Base-by-base conservation (phyloP, 2,888 invertebrate species). In the Hyles lineata region DNA sequence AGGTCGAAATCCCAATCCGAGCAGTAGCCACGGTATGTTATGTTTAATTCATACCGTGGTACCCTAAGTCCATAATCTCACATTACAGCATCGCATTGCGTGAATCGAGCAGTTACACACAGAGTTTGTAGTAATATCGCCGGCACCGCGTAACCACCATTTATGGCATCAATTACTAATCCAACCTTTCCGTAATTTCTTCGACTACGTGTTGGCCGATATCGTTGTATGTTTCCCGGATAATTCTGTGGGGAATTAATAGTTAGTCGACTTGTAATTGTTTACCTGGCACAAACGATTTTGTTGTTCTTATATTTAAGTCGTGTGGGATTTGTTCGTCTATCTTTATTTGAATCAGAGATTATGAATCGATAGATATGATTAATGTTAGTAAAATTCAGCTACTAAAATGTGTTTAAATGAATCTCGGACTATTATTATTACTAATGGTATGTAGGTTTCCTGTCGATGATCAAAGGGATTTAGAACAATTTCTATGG, bases 111-210 rank as follows among this genome's bases (percentile, higher is more conserved):
- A 81, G 80, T 83, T 84, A 81, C 75, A 79, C 79, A 77, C 77
- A 82, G 82, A 87, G 89, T 89, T 88, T 83, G 87, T 87, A 88
- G 88, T 87, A 86, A 85, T 88, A 90, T 88, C 84, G 83, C 80
- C 81, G 77, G 79, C 78, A 76, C 78, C 86, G 85, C 86, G 83
- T 83, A 90, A 89, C 85, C 85, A 84, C 85, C 87, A 83, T 89
- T 89, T 88, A 90, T 87, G 78, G 85, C 84, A 80, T 84, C 89
- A 90, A 90, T 92, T 91, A 90, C 87, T 80, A 79, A 81, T 82
- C 86, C 87, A 86, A 88, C 83, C 83, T 84, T 79, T 81, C 80
- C 83, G 85, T 90, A 88, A 89, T 89, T 87, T 81, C 83, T 84
- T 83, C 80, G 76, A 85, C 86, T 67, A 67, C 43, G 55, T 87